phyloP scores from a whole-genome alignment of 2,113 vertebrate genomes.

The Thunnus maccoyii region DNA sequence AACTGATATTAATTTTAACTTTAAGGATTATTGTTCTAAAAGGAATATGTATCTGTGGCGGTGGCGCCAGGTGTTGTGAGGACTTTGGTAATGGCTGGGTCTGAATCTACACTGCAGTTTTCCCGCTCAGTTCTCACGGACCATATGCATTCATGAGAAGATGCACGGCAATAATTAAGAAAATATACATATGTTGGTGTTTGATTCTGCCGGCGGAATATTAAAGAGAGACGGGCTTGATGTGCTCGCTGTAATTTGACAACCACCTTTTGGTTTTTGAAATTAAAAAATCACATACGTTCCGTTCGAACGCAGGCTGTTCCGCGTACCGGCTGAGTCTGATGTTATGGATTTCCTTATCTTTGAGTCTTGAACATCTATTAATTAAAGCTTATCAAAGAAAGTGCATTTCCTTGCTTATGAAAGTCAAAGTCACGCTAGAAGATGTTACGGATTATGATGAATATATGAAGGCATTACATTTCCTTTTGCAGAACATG shows the following conservation, averaged over 20 bases:
- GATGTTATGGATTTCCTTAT: conserved; percentile 46
- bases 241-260: conserved; percentile 48
- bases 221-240: conserved; percentile 46
- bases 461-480: conserved; percentile 21
- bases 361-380: conserved; percentile 28
- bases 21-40: conserved; percentile 33
- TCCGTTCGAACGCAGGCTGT: conserved; percentile 40
- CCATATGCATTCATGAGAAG: conserved; percentile 44
- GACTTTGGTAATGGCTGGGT: conserved; percentile 21
- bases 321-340: conserved; percentile 17
- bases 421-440: conserved; percentile 32
- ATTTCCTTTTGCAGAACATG: conserved; percentile 18
- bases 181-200: conserved; percentile 66
- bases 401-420: conserved; percentile 15
- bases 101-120: conserved; percentile 33
- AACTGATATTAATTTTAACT: conserved; percentile 25
- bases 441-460: conserved; percentile 33
- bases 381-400: conserved; percentile 67
- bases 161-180: conserved; percentile 54
- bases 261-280: conserved; percentile 36
- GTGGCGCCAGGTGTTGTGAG: conserved; percentile 52
- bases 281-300: conserved; percentile 26
- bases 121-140: conserved; percentile 20
- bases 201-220: conserved; percentile 46
- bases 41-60: neutral